Evolutionary conservation across 2,888 invertebrate species (phyloP), one percentile per base, ranked within the genome.

Genomic region (Ormyrus nitidulus): DNA sequence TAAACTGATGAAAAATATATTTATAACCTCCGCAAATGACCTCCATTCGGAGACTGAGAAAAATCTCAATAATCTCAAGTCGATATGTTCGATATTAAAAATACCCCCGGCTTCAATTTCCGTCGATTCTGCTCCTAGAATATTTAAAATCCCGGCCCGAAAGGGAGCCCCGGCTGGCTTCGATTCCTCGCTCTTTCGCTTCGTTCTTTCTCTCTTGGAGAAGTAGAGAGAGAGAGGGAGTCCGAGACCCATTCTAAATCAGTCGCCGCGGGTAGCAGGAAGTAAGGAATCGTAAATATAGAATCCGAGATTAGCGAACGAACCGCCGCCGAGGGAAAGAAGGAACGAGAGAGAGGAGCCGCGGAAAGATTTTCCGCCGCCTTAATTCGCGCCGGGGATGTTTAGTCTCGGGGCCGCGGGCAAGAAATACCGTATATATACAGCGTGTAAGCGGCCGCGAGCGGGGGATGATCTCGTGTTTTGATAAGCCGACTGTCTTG

Each of bases 261-360:
- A 83, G 82, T 83, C 73, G 56, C 53, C 59, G 49, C 64, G 70
- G 58, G 76, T 80, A 82, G 82, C 82, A 83, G 82, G 82, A 82
- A 83, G 83, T 81, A 73, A 79, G 79, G 77, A 83, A 83, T 83
- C 81, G 82, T 81, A 84, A 83, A 83, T 84, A 82, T 84, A 84
- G 83, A 83, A 83, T 81, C 77, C 53, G 72, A 78, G 72, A 72
- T 72, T 44, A 53, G 66, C 70, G 64, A 69, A 70, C 61, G 56
- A 61, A 66, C 53, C 53, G 59, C 13, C n/a, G 56, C 56, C 7
- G 44, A 34, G 34, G n/a, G 19, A 73, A 13, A 10, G 53, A 61
- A 65, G 54, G 34, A 78, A 65, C n/a, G 53, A 53, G 19, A 66
- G 34, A 34, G 34, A 34, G 34, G 34, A 34, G 34, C 34, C 34